Conservation (phyloP, 2,797 vertebrate species). For the Bufotes viridis region DNA sequence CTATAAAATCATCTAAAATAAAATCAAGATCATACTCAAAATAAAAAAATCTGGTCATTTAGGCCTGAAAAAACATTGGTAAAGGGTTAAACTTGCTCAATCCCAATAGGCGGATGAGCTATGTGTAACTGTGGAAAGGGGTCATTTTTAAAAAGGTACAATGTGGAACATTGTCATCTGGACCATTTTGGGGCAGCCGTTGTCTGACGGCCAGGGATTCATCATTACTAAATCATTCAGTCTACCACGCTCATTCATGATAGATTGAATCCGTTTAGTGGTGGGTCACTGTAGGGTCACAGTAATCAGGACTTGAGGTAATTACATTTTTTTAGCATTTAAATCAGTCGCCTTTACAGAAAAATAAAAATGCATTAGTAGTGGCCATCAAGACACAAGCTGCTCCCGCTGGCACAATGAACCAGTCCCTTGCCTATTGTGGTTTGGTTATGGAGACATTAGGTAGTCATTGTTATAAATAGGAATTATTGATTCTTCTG, state of each 20-base stretch:
- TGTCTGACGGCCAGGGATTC: background rate
- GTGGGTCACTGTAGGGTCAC: constrained; percentile 1
- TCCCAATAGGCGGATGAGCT: background rate
- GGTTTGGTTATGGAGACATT: constrained; percentile 11
- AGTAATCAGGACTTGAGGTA: background rate
- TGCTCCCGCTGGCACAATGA: background rate
- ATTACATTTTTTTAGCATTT: constrained; percentile 5
- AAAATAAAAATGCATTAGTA: background rate
- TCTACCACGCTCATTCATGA: background rate
- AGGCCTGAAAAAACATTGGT: no score
- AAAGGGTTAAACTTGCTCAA: background rate
- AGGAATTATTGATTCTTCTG: constrained; percentile 19
- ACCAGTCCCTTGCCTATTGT: constrained; percentile 2
- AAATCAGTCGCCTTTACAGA: background rate
- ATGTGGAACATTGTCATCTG: background rate
- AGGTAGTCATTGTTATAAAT: constrained; percentile 22
- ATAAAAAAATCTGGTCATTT: no score
- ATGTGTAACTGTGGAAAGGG: no score
- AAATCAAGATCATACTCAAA: no score
- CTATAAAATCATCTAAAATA: no score
- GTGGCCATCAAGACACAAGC: background rate
- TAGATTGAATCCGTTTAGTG: background rate
- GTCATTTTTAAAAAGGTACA: no score
- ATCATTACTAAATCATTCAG: background rate
- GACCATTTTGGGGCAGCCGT: background rate